These are phyloP conservation scores for Epinephelus cyanopodus DNA, from an alignment of 2,113 vertebrate species.

Conservation along the genomic window DNA sequence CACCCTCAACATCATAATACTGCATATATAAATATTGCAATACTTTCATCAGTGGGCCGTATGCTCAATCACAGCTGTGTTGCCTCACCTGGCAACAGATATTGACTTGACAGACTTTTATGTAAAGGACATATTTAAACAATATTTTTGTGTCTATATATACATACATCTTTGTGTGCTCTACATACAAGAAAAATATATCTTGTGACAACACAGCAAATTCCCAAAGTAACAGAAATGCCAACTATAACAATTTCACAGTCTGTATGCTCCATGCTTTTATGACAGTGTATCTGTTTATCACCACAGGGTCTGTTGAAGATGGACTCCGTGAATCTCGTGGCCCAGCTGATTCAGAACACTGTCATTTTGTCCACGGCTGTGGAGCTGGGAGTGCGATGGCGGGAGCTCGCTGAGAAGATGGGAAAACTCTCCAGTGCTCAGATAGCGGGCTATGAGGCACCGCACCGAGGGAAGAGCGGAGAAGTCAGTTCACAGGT, in stretches of 20 bases:
- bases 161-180: background rate
- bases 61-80: too few relatives aligned
- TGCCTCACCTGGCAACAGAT: too few relatives aligned
- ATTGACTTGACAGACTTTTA: too few relatives aligned
- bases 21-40: too few relatives aligned
- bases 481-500: constrained; percentile 89
- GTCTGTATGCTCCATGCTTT: background rate
- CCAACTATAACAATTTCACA: background rate
- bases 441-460: constrained; percentile 92
- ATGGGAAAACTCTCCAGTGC: constrained; percentile 88
- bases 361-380: constrained; percentile 93
- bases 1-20: too few relatives aligned
- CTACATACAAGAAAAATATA: background rate
- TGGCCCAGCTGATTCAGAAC: constrained; percentile 90
- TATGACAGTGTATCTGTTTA: constrained; percentile 2
- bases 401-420: constrained; percentile 94
- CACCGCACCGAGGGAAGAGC: constrained; percentile 89
- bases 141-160: background rate
- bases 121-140: too few relatives aligned
- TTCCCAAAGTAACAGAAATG: background rate
- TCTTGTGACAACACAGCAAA: background rate
- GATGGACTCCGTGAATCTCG: constrained; percentile 91
- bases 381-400: constrained; percentile 92
- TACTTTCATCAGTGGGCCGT: too few relatives aligned
- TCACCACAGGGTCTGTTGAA: constrained; percentile 90